Evolutionary conservation across 2,113 vertebrate species (phyloP).

Genomic region (Thamnaconus septentrionalis): DNA sequence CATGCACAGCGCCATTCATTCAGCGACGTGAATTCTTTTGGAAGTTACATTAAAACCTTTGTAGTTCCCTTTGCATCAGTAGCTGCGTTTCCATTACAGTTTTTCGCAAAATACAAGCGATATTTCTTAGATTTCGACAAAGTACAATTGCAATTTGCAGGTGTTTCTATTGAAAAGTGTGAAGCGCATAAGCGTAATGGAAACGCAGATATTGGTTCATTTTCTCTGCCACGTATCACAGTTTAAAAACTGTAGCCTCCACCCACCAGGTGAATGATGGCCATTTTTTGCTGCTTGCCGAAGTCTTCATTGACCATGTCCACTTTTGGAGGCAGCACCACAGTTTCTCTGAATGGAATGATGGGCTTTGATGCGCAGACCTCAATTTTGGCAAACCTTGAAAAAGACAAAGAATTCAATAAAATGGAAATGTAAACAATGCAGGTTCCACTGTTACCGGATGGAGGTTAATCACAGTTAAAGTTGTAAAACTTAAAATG

Average conservation of each 20-base stretch:
- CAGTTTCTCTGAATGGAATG: conserved; percentile 93
- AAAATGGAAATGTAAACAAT: neutral
- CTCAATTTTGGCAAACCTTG: conserved; percentile 93
- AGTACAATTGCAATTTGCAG: no score
- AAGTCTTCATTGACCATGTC: conserved; percentile 99
- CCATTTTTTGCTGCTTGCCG: conserved; percentile 91
- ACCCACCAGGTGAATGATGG: conserved; percentile 86
- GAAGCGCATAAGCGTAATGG: no score
- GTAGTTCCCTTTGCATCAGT: no score
- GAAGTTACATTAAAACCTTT: no score
- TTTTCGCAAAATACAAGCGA: no score
- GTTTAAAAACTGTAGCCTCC: neutral
- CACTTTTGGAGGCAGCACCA: conserved; percentile 91
- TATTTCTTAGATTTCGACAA: no score
- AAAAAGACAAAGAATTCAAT: conserved; percentile 1
- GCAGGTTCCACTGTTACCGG: no score
- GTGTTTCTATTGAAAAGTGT: no score
- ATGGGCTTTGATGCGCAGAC: conserved; percentile 92
- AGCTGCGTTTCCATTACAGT: no score
- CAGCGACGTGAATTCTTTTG: neutral
- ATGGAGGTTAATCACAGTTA: no score
- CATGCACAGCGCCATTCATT: neutral
- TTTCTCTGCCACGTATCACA: neutral
- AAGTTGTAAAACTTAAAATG: no score
- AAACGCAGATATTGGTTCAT: neutral